A percentile compares a stretch with the other conserved stretches of the same genome.
phyloP scores from a whole-genome alignment of 2,888 invertebrate species.

The Ochropleura plecta region DNA sequence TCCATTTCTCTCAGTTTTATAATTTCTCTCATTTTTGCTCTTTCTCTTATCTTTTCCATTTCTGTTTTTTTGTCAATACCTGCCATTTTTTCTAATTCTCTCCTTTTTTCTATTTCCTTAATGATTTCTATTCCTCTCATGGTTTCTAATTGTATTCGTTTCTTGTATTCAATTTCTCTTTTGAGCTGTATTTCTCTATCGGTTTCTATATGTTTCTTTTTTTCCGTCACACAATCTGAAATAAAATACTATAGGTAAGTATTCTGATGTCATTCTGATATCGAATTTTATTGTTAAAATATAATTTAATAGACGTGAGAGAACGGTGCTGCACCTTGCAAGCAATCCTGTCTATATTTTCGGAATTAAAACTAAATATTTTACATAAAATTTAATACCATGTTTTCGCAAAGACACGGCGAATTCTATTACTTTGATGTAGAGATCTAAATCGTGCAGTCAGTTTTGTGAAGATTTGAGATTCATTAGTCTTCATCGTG shows the following conservation, averaged over 20 bases:
- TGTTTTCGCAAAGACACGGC: no score
- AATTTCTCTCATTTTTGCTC: not conserved
- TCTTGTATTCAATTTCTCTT: not conserved
- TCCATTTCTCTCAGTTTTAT: not conserved
- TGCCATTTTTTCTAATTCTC: constrained; percentile 14
- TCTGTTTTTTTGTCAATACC: constrained; percentile 15
- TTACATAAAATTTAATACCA: no score
- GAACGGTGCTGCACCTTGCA: no score
- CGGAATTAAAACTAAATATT: not conserved
- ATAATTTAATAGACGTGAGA: no score
- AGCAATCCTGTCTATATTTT: no score
- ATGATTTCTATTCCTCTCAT: constrained; percentile 22
- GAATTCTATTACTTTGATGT: not conserved
- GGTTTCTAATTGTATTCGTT: constrained; percentile 25
- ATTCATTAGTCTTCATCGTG: not conserved
- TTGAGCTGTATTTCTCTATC: not conserved
- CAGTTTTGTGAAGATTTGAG: not conserved
- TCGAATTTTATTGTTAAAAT: not conserved
- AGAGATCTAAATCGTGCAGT: not conserved
- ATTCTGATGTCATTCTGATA: not conserved
- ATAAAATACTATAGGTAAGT: not conserved
- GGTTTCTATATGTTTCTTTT: not conserved
- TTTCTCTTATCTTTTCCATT: not conserved
- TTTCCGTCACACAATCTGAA: constrained; percentile 1
- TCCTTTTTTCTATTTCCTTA: constrained; percentile 19